Percentiles rank a stretch among this genome's conserved stretches.
Conservation (phyloP, 2,888 invertebrate genomes). For the Drosophila cracens region DNA sequence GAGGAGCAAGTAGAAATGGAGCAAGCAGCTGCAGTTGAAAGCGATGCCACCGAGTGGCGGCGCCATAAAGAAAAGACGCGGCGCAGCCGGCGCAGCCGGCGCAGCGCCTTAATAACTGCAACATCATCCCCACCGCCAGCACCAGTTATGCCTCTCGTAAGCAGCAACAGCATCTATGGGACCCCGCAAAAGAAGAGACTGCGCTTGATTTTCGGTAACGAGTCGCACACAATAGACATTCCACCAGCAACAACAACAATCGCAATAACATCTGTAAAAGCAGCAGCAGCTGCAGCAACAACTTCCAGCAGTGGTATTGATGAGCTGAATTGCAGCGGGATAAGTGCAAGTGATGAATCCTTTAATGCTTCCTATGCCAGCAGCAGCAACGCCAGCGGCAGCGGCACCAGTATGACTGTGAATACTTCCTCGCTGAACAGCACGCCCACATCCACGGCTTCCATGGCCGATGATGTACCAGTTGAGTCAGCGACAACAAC, state of each 20-base stretch:
- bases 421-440: constrained; percentile 48
- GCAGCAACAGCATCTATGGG: constrained; percentile 79
- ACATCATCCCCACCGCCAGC: constrained; percentile 23
- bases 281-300: constrained; percentile 5
- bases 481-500: constrained; percentile 1
- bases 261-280: constrained; percentile 12
- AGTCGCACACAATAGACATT: constrained; percentile 94
- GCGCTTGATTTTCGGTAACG: constrained; percentile 94
- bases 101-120: constrained; percentile 21
- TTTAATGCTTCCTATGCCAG: constrained; percentile 68
- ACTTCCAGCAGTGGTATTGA: constrained; percentile 51
- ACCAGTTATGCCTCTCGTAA: constrained; percentile 6
- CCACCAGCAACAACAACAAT: constrained; percentile 86
- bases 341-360: constrained; percentile 65
- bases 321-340: constrained; percentile 64
- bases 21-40: constrained; percentile 9
- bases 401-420: constrained; percentile 46
- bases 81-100: constrained; percentile 60
- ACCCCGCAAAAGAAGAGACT: constrained; percentile 93
- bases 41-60: constrained; percentile 27
- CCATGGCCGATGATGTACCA: constrained; percentile 13
- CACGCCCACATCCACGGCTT: constrained; percentile 42
- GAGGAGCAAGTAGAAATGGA: constrained; percentile 17
- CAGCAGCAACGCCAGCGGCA: constrained; percentile 35
- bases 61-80: constrained; percentile 48